A percentile compares a stretch with the other conserved stretches of the same genome.
phyloP scores from a whole-genome alignment of 2,888 invertebrate species.

The Helobdella robusta region DNA sequence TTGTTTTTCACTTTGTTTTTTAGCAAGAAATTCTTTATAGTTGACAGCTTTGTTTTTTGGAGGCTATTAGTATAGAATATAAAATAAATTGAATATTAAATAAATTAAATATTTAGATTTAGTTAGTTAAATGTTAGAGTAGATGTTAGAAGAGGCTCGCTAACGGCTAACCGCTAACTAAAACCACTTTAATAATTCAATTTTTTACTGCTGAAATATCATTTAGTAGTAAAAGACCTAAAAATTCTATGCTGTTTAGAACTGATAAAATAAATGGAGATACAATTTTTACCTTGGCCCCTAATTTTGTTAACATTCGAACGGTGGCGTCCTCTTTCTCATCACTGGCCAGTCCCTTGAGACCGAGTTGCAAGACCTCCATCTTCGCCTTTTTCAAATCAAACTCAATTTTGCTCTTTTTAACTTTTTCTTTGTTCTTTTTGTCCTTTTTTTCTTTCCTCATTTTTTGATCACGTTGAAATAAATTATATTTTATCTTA shows the following conservation, averaged over 20 bases:
- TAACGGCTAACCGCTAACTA: too few species aligned
- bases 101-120: too few species aligned
- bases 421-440: too few species aligned
- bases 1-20: conserved; percentile 11
- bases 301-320: conserved; percentile 67
- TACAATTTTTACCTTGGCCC: conserved; percentile 57
- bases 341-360: conserved; percentile 62
- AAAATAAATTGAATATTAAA: too few species aligned
- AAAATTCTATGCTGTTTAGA: background rate
- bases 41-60: conserved; percentile 17
- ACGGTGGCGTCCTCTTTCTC: conserved; percentile 71
- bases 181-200: background rate
- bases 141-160: too few species aligned
- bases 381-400: conserved; percentile 68
- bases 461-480: too few species aligned
- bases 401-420: too few species aligned
- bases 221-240: background rate
- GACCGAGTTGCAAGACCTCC: conserved; percentile 75
- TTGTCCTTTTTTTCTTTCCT: too few species aligned
- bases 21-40: conserved; percentile 9
- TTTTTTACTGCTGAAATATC: background rate
- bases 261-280: background rate
- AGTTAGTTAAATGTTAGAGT: too few species aligned
- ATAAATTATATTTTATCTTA: too few species aligned
- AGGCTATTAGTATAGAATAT: background rate